phyloP scores from a whole-genome alignment of 30 jellyfish, hydroid and myxozoan genomes.

The Pelagia noctiluca region DNA sequence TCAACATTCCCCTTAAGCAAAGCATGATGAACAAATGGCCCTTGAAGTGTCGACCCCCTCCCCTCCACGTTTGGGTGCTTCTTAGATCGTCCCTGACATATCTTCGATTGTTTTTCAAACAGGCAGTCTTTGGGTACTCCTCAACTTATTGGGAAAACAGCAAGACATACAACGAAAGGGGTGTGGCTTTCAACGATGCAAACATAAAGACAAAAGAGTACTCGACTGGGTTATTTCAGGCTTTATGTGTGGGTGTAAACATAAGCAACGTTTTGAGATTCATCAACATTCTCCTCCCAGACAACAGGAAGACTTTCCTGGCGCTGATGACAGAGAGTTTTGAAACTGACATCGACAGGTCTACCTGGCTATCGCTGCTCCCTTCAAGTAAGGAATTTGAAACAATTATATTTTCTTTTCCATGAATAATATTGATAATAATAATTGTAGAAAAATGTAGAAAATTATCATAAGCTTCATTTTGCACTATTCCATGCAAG shows the following conservation, averaged over 20 bases:
- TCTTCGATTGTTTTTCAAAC: neutral
- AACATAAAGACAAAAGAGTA: neutral
- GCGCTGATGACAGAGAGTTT: neutral
- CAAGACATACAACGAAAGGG: neutral
- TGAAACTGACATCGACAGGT: neutral
- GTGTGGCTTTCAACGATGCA: neutral
- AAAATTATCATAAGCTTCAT: too few species aligned
- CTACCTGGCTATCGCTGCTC: neutral
- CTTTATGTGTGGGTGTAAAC: neutral
- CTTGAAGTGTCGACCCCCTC: neutral
- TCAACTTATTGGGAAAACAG: neutral
- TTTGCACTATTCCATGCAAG: neutral
- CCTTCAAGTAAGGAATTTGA: neutral
- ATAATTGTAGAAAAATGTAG: too few species aligned
- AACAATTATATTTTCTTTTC: neutral
- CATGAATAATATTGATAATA: too few species aligned
- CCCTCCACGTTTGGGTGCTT: neutral
- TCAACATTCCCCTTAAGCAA: neutral
- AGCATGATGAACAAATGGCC: neutral
- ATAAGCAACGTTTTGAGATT: neutral
- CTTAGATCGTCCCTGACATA: neutral
- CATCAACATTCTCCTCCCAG: neutral
- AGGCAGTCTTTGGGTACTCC: neutral
- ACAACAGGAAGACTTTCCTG: neutral
- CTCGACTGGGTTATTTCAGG: neutral